Percentiles rank a stretch among this genome's conserved stretches.
Conservation (phyloP, 2,888 invertebrate genomes). For the Campoletis raptor region DNA sequence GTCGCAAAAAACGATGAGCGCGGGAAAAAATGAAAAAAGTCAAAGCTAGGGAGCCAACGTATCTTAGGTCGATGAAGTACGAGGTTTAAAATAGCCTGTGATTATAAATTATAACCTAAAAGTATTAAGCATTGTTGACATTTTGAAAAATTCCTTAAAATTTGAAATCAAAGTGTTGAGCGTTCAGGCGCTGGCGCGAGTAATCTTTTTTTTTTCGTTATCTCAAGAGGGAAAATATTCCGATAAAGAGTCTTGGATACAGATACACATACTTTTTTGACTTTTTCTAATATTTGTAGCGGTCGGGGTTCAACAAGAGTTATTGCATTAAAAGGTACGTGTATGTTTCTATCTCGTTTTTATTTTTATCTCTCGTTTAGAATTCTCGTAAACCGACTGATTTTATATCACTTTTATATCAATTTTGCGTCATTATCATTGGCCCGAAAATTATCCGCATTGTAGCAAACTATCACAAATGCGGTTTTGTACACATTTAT, state of each 20-base stretch:
- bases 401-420: background rate
- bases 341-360: constrained; percentile 10
- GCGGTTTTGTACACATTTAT: background rate
- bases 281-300: constrained; percentile 43
- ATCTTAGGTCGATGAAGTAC: no score
- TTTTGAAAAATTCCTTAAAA: background rate
- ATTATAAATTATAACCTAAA: background rate
- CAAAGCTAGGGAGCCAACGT: no score
- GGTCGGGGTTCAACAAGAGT: constrained; percentile 52
- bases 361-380: background rate
- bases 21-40: no score
- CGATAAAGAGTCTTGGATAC: background rate
- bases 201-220: background rate
- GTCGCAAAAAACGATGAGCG: no score
- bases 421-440: background rate
- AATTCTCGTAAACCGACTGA: background rate
- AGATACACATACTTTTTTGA: constrained; percentile 11
- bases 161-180: background rate
- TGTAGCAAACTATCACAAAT: background rate
- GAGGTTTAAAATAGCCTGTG: no score
- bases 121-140: background rate
- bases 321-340: constrained; percentile 59
- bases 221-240: background rate
- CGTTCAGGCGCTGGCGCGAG: background rate
- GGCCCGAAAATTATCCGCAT: background rate